Conservation (phyloP, 2,888 invertebrate genomes). For the Carabus problematicus region DNA sequence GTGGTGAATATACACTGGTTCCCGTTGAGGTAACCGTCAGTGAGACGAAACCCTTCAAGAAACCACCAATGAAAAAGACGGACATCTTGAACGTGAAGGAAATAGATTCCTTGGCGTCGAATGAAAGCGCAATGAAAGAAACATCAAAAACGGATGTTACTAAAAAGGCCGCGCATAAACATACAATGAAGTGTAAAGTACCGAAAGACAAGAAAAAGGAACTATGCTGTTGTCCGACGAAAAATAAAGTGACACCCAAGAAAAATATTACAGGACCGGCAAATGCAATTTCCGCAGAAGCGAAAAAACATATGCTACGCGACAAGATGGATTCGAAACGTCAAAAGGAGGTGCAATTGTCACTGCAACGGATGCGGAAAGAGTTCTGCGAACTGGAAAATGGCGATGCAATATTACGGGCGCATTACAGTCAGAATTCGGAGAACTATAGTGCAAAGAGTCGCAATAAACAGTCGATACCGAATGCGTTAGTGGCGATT, state of each 20-base stretch:
- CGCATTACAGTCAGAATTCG: slow-evolving; percentile 55
- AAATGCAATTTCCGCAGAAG: slow-evolving; percentile 18
- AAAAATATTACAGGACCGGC: not conserved
- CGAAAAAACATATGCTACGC: slow-evolving; percentile 27
- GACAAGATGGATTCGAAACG: slow-evolving; percentile 48
- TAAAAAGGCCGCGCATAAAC: not conserved
- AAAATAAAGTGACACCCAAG: slow-evolving; percentile 11
- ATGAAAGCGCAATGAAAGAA: slow-evolving; percentile 23
- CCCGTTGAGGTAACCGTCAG: slow-evolving; percentile 56
- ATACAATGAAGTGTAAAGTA: slow-evolving; percentile 1
- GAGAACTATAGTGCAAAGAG: slow-evolving; percentile 59
- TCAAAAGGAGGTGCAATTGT: slow-evolving; percentile 54
- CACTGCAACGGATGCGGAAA: slow-evolving; percentile 56
- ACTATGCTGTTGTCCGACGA: slow-evolving; percentile 25
- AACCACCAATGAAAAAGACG: slow-evolving; percentile 23
- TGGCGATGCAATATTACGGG: slow-evolving; percentile 61
- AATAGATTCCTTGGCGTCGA: slow-evolving; percentile 23
- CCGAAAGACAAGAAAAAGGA: slow-evolving; percentile 14
- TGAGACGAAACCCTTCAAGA: slow-evolving; percentile 37
- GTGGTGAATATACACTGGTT: slow-evolving; percentile 58
- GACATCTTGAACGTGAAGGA: slow-evolving; percentile 33
- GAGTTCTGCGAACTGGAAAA: slow-evolving; percentile 50
- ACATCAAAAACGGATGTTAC: slow-evolving; percentile 36
- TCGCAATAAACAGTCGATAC: slow-evolving; percentile 61
- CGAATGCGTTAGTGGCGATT: slow-evolving; percentile 63